A percentile compares a stretch with the other conserved stretches of the same genome.
Conservation (phyloP, 2,888 invertebrate genomes). For the Tinea semifulvella region DNA sequence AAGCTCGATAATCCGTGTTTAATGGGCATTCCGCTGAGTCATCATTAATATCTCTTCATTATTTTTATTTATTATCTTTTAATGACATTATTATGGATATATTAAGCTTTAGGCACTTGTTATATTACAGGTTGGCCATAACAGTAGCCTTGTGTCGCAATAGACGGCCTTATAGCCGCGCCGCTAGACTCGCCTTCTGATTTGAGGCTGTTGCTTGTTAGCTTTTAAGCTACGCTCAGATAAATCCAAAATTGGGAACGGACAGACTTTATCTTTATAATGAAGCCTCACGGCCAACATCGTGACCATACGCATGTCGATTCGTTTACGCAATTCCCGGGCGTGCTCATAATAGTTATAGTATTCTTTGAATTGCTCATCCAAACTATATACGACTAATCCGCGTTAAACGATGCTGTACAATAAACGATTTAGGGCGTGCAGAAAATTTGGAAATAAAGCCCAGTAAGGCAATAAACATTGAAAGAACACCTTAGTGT, state of each 20-base stretch:
- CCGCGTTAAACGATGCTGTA: not conserved
- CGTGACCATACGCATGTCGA: not conserved
- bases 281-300: not conserved
- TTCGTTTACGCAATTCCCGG: not conserved
- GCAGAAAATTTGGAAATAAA: constrained; percentile 1
- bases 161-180: constrained; percentile 11
- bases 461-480: not conserved
- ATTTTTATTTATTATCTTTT: constrained; percentile 3
- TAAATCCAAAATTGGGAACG: constrained; percentile 6
- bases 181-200: constrained; percentile 1
- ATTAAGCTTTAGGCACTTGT: constrained; percentile 7
- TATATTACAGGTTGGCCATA: constrained; percentile 11
- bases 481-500: not conserved
- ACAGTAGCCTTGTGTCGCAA: constrained; percentile 14
- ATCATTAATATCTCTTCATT: not conserved
- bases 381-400: not conserved
- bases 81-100: constrained; percentile 9
- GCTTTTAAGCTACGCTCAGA: not conserved
- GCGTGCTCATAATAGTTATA: not conserved
- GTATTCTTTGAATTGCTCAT: not conserved
- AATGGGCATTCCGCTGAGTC: not conserved
- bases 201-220: not conserved
- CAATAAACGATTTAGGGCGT: not conserved
- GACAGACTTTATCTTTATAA: not conserved
- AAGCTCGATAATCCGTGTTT: not conserved